These are phyloP conservation scores for Panthera leo DNA, from an alignment of 2,113 vertebrate species.

Conservation along the genomic window DNA sequence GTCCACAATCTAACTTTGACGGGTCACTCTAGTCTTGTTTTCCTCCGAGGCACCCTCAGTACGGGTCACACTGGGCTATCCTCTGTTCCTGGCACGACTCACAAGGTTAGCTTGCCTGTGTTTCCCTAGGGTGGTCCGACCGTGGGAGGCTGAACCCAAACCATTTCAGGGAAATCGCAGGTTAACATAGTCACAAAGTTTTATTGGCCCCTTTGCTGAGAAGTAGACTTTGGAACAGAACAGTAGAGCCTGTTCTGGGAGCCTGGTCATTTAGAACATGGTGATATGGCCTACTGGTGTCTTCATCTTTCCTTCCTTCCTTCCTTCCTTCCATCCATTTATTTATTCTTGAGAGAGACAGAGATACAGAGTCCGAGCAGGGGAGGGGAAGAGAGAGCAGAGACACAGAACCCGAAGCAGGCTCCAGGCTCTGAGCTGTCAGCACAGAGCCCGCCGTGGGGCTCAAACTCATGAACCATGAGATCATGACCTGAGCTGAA, in stretches of 20 bases:
- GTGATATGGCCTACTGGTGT: background rate
- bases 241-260: background rate
- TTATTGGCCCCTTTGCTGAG: background rate
- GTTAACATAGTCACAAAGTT: background rate
- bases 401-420: too few relatives aligned
- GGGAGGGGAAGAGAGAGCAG: too few relatives aligned
- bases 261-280: background rate
- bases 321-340: too few relatives aligned
- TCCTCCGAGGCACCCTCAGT: background rate
- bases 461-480: too few relatives aligned
- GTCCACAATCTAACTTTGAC: background rate
- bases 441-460: too few relatives aligned
- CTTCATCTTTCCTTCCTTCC: background rate
- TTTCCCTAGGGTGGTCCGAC: background rate
- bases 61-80: background rate
- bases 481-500: too few relatives aligned
- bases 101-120: background rate
- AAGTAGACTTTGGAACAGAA: background rate
- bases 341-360: too few relatives aligned
- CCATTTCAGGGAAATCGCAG: background rate
- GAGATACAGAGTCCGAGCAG: too few relatives aligned
- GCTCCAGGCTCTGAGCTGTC: too few relatives aligned
- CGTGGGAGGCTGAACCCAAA: background rate
- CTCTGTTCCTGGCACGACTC: background rate
- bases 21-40: background rate